Base-by-base conservation (phyloP, 2,113 vertebrate species). In the Leptocoma aspasia region DNA sequence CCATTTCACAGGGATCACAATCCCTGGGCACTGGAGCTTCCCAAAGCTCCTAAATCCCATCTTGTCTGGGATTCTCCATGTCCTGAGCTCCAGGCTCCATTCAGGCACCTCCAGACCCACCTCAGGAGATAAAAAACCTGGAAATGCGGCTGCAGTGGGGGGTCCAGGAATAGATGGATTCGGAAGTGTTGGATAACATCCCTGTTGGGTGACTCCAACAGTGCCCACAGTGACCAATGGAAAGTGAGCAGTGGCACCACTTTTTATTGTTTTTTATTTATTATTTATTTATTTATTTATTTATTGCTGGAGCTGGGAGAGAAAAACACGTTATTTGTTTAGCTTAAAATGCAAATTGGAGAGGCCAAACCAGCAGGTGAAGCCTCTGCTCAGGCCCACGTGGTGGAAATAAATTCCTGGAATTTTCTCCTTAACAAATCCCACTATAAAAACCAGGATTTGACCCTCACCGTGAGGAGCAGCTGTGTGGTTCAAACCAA, bases 151-250 rank as follows among this genome's bases (percentile, higher is more conserved):
- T 24, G 2, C 3, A 47, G 20, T 5, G 10, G 3, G 9, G 12
- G 56, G 6, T 53, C 31, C 12, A 16, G 81, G 42, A 59, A 35
- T 3, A 8, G 1, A 13, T 10, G 10, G 59, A 30, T 70, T 41
- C 2, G 7, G 31, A 65, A 73, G 3, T 50, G n/a, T 4, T 22
- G 41, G 52, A 31, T 16, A 22, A 33, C 12, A 1, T 57, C 26
- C 28, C 45, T 37, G 0, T 10, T 31, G 41, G 6, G 82, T 14
- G 39, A 28, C 8, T 41, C 44, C n/a, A 82, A 10, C 56, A 39
- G 12, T 0, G 21, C 7, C 42, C 47, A 15, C 22, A 9, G n/a
- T n/a, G n/a, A n/a, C 8, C 24, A 6, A 3, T 0, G 33, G 33
- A 21, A 20, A 13, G 21, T 0, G 2, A 60, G 24, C 63, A 42